Percentiles rank a stretch among this genome's conserved stretches.
Evolutionary conservation across 2,888 invertebrate genomes (phyloP).

Genomic region (Spialia ferax): DNA sequence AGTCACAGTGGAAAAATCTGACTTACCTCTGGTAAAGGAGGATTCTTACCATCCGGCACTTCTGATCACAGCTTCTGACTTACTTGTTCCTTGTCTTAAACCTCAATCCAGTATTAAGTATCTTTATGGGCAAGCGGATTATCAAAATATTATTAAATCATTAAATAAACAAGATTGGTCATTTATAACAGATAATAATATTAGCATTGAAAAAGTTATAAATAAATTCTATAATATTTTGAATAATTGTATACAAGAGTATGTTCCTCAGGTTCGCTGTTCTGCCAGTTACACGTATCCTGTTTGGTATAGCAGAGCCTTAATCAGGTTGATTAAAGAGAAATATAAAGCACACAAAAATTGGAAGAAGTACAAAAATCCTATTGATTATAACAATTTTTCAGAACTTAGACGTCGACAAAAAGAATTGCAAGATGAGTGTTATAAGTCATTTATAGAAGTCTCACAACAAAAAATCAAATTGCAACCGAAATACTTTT

Average conservation of each 20-base stretch:
- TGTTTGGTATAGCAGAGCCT: background rate
- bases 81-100: background rate
- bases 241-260: background rate
- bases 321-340: background rate
- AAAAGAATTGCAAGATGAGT: background rate
- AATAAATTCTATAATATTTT: background rate
- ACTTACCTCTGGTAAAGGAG: background rate
- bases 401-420: slow-evolving; percentile 1
- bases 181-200: background rate
- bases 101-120: background rate
- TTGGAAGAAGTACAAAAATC: background rate
- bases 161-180: background rate
- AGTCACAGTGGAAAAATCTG: background rate
- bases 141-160: background rate
- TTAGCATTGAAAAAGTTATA: background rate
- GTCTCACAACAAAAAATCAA: background rate
- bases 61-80: background rate
- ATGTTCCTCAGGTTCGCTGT: background rate
- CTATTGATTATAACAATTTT: background rate
- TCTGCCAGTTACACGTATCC: background rate
- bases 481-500: background rate
- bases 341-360: background rate
- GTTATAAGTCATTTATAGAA: slow-evolving; percentile 1
- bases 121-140: background rate
- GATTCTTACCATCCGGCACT: background rate